Conservation (phyloP, 2,888 invertebrate genomes). For the Temnothorax unifasciatus region DNA sequence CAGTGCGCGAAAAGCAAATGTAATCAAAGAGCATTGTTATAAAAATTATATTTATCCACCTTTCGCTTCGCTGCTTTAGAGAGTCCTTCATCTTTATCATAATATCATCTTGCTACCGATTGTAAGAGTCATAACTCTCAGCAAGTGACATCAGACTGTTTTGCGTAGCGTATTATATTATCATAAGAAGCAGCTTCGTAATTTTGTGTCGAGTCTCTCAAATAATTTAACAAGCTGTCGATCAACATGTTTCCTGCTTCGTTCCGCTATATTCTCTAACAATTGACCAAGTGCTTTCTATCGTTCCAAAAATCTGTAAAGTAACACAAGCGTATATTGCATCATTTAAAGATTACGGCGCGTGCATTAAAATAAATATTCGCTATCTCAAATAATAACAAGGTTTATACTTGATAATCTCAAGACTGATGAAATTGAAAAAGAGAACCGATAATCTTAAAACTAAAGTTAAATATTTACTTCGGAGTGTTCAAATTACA, state of each 20-base stretch:
- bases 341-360: neutral
- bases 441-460: neutral
- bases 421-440: neutral
- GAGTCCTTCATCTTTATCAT: neutral
- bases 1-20: neutral
- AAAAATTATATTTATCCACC: neutral
- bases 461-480: neutral
- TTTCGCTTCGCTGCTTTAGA: neutral
- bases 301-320: slow-evolving; percentile 71
- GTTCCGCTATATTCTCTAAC: slow-evolving; percentile 61
- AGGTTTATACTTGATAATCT: neutral
- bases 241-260: slow-evolving; percentile 58
- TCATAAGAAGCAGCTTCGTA: neutral
- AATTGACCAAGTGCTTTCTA: slow-evolving; percentile 70
- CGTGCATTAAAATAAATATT: neutral
- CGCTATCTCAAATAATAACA: neutral
- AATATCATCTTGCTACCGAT: neutral
- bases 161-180: neutral
- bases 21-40: too few relatives aligned
- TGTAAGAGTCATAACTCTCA: neutral
- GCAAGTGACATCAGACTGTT: neutral
- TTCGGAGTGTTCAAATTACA: neutral
- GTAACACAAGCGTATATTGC: neutral
- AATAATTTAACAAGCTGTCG: neutral
- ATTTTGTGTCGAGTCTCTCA: neutral